Conservation (phyloP, 2,888 invertebrate species). For the Lycophotia porphyrea region DNA sequence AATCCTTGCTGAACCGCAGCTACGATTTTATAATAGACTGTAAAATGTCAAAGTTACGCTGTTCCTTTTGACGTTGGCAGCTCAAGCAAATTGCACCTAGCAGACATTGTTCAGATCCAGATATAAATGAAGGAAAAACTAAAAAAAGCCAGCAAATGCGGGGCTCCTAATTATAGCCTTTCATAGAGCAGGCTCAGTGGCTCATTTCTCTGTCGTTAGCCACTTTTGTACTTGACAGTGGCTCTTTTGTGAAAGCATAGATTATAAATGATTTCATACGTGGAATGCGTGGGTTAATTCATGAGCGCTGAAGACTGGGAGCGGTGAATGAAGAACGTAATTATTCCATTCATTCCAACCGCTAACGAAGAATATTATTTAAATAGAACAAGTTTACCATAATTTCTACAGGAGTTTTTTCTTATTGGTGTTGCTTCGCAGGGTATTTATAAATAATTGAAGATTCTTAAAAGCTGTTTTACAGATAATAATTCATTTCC, state of each 20-base stretch:
- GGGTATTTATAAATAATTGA: not conserved
- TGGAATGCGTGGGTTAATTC: conserved; percentile 43
- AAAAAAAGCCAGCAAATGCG: conserved; percentile 48
- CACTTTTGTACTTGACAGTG: conserved; percentile 55
- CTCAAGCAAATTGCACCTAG: conserved; percentile 43
- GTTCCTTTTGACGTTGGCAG: conserved; percentile 39
- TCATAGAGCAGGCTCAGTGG: conserved; percentile 44
- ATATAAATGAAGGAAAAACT: conserved; percentile 53
- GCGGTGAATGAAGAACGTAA: conserved; percentile 47
- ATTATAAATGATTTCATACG: conserved; percentile 59
- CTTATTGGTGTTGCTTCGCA: not conserved
- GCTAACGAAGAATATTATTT: conserved; percentile 42
- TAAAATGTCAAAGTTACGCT: conserved; percentile 40
- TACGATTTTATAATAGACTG: conserved; percentile 40
- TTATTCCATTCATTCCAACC: conserved; percentile 47
- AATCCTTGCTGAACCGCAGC: conserved; percentile 44
- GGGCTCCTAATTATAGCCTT: conserved; percentile 58
- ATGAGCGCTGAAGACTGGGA: conserved; percentile 27
- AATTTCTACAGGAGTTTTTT: not conserved
- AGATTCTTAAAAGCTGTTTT: not conserved
- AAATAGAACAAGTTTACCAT: conserved; percentile 13
- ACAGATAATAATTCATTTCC: not conserved
- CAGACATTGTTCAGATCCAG: conserved; percentile 42
- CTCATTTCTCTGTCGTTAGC: conserved; percentile 54
- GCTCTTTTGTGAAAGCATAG: conserved; percentile 52